Base-by-base conservation (phyloP, 2,888 invertebrate genomes). In the Meta bourneti region DNA sequence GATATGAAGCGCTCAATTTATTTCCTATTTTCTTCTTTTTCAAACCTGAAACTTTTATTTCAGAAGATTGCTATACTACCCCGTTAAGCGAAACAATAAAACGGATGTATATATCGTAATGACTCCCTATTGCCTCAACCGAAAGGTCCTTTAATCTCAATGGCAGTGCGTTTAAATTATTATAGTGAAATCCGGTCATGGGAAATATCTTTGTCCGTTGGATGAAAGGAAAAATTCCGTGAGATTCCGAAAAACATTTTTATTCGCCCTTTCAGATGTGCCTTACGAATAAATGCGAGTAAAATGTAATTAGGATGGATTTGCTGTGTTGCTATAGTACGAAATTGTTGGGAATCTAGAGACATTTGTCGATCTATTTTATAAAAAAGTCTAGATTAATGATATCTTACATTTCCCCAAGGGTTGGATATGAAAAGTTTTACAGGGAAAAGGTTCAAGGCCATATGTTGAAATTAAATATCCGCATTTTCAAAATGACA, bases 141-240 rank as follows among this genome's bases (percentile, higher is more conserved):
- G 34, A 84, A 74, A 34, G 49, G 82, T 82, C 82, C 82, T 82
- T 72, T 82, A 71, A 72, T 75, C 54, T 54, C 61, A 84, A 84
- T 75, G 74, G n/a, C 61, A 84, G 74, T 48, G 61, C 34, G 54
- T 34, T 74, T 84, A 61, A 54, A 54, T 84, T 84, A 79, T 75
- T 52, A 52, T 16, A 5, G 74, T 74, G 16, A 11, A 75, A 74
- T 61, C 34, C 54, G 74, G 74, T 84, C 61, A 75, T 74, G 75
- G 61, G 74, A 61, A 74, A 84, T 79, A n/a, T 79, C 61, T 69
- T 79, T 79, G 48, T 69, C 7, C 48, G 7, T 13, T 2, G 20
- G 1, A 19, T 79, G 34, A 61, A 79, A 61, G 49, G 61, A 16
- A 61, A 61, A 16, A 61, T 61, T 61, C 16, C 61, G 13, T 16